A percentile compares a stretch with the other conserved stretches of the same genome.
phyloP scores from a whole-genome alignment of 2,888 invertebrate genomes.

The Spatulosminthurus flaviceps region DNA sequence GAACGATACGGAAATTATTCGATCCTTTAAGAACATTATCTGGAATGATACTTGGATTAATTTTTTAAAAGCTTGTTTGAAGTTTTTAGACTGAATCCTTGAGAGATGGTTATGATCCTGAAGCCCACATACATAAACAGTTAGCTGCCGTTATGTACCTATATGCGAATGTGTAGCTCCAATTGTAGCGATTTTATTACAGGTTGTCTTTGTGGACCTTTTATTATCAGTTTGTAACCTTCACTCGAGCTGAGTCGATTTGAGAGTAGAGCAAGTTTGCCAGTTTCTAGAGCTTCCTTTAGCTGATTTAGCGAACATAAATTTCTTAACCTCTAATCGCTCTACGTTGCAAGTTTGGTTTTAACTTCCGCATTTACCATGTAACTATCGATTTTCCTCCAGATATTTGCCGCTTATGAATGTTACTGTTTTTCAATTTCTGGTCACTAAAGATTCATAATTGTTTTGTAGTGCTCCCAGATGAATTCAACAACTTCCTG shows the following conservation, averaged over 20 bases:
- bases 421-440: not conserved
- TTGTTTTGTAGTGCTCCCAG: not conserved
- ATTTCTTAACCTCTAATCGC: no score
- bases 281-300: not conserved
- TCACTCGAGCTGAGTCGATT: not conserved
- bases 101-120: no score
- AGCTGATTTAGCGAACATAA: no score
- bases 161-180: not conserved
- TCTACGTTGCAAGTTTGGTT: not conserved
- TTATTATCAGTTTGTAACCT: conserved; percentile 3
- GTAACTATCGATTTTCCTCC: not conserved
- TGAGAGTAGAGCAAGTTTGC: not conserved
- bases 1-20: no score
- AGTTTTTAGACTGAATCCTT: no score
- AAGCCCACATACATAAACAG: no score
- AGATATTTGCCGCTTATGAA: not conserved
- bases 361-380: not conserved
- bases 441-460: not conserved
- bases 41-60: no score
- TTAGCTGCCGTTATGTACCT: no score
- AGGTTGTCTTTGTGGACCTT: not conserved
- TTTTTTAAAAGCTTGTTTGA: no score
- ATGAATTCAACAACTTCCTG: not conserved
- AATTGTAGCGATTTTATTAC: not conserved
- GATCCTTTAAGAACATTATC: no score